Evolutionary conservation across 1,140 invertebrate species (phyloP).

Genomic region (Drosophila pallidifrons): DNA sequence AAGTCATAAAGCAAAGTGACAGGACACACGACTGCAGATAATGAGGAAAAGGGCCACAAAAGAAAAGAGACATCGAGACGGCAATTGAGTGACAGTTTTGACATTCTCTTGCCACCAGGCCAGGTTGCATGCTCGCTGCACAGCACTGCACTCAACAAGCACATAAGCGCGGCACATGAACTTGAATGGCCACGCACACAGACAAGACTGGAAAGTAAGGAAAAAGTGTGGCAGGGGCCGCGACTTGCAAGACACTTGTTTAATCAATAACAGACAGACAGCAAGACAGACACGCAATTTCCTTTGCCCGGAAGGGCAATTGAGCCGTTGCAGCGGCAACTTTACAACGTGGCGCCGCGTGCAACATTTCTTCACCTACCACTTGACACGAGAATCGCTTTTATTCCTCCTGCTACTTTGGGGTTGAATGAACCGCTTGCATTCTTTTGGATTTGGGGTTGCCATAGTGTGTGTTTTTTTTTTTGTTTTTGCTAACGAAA

Average conservation of each 20-base stretch:
- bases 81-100: conserved; percentile 52
- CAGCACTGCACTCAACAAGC: background rate
- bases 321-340: conserved; percentile 19
- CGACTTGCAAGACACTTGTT: conserved; percentile 65
- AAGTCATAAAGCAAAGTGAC: conserved; percentile 76
- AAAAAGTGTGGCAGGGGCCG: background rate
- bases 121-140: background rate
- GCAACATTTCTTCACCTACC: background rate
- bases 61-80: conserved; percentile 35
- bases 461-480: conserved; percentile 20
- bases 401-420: background rate
- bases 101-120: conserved; percentile 55
- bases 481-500: conserved; percentile 5
- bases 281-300: conserved; percentile 46
- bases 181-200: conserved; percentile 21
- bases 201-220: background rate
- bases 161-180: background rate
- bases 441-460: conserved; percentile 8
- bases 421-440: conserved; percentile 31
- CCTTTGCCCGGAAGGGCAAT: conserved; percentile 31
- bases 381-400: conserved; percentile 30
- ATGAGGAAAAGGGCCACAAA: background rate
- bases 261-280: conserved; percentile 64
- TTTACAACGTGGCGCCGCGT: too few species aligned
- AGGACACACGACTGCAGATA: conserved; percentile 7